phyloP scores from a whole-genome alignment of 2,888 invertebrate genomes.

The Sphecodes monilicornis region DNA sequence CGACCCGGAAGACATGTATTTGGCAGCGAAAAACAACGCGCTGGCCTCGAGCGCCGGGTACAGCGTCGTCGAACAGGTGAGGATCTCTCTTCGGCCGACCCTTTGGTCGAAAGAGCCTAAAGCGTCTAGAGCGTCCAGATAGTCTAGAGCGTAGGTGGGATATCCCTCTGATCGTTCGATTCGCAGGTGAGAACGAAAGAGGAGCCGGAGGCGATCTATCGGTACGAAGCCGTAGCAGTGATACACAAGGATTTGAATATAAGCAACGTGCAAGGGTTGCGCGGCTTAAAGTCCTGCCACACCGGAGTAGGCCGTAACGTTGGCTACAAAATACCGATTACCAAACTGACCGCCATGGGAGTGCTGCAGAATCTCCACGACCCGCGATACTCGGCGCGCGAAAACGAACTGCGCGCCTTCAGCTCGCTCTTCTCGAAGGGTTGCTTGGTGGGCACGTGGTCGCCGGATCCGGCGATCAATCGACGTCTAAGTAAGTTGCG shows the following conservation, averaged over 20 bases:
- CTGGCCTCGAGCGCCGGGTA: constrained; percentile 75
- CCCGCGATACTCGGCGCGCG: constrained; percentile 89
- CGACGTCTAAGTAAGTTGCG: constrained; percentile 88
- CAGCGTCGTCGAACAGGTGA: constrained; percentile 79
- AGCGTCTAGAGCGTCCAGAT: no score
- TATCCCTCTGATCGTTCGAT: background rate
- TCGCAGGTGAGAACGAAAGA: constrained; percentile 89
- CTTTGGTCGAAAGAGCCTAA: no score
- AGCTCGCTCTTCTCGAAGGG: constrained; percentile 92
- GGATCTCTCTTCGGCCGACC: no score
- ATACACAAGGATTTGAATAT: constrained; percentile 91
- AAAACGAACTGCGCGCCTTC: constrained; percentile 93
- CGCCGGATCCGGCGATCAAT: constrained; percentile 90
- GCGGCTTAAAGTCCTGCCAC: constrained; percentile 93
- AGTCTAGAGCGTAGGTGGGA: background rate
- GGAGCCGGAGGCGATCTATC: constrained; percentile 88
- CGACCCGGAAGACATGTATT: constrained; percentile 95
- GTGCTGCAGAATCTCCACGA: constrained; percentile 89
- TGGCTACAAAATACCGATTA: constrained; percentile 93
- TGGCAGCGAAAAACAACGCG: constrained; percentile 87
- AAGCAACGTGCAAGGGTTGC: constrained; percentile 88
- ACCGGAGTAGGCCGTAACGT: constrained; percentile 95
- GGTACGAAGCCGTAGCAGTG: constrained; percentile 93
- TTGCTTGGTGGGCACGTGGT: constrained; percentile 94
- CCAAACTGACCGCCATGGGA: constrained; percentile 90